phyloP scores from a whole-genome alignment of 2,888 invertebrate genomes.

The Pasiphila rectangulata region DNA sequence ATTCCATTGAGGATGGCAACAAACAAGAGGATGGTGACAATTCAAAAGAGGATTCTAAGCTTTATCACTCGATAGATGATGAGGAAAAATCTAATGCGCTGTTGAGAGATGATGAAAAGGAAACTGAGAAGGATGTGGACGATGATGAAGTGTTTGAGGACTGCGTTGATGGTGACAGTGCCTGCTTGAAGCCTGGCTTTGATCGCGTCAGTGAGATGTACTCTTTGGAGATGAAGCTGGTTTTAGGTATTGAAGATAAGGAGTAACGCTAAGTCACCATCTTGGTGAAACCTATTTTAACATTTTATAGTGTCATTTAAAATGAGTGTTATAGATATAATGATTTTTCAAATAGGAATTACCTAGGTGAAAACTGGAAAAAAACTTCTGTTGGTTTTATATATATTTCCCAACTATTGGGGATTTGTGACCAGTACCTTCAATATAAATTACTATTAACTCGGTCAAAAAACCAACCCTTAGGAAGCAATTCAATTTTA shows the following conservation, averaged over 20 bases:
- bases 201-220: conserved; percentile 55
- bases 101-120: neutral
- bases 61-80: conserved; percentile 14
- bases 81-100: neutral
- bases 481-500: no score
- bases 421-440: no score
- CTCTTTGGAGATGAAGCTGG: conserved; percentile 71
- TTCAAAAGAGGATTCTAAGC: conserved; percentile 21
- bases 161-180: conserved; percentile 48
- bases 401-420: no score
- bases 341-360: neutral
- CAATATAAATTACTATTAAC: no score
- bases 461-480: no score
- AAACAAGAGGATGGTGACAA: no score
- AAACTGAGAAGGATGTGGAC: no score
- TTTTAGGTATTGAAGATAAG: conserved; percentile 49
- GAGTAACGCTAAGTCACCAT: no score
- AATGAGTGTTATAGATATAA: neutral
- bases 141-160: conserved; percentile 54
- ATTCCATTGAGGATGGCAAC: no score
- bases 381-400: no score
- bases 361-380: no score
- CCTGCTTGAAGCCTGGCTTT: conserved; percentile 28
- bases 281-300: no score
- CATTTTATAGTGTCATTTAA: neutral